Evolutionary conservation across 2,113 vertebrate genomes (phyloP).

Genomic region (Danionella cerebrum): DNA sequence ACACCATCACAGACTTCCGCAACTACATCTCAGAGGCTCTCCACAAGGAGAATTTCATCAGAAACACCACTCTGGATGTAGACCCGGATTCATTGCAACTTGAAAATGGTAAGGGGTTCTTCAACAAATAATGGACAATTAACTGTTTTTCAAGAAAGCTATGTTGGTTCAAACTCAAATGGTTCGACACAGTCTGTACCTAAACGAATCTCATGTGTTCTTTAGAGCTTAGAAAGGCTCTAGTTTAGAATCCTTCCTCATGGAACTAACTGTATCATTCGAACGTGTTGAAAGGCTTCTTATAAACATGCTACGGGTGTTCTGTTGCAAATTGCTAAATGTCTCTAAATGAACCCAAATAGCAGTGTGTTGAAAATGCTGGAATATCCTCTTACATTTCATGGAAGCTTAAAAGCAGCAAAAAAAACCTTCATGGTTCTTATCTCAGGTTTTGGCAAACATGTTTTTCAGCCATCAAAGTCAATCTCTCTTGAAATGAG

Average conservation of each 20-base stretch:
- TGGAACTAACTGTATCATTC: too few relatives aligned
- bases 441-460: slow-evolving; percentile 12
- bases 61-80: slow-evolving; percentile 66
- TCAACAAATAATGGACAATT: background rate
- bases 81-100: slow-evolving; percentile 65
- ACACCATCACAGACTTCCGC: slow-evolving; percentile 82
- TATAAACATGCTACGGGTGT: slow-evolving; percentile 4
- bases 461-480: background rate
- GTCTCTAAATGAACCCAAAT: background rate
- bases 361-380: background rate
- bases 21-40: slow-evolving; percentile 82
- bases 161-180: too few relatives aligned
- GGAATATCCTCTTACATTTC: background rate
- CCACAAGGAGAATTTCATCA: slow-evolving; percentile 71
- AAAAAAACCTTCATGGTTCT: background rate
- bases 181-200: too few relatives aligned
- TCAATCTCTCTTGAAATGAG: background rate
- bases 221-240: too few relatives aligned
- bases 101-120: slow-evolving; percentile 64
- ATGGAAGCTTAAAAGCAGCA: background rate
- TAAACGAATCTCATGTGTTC: too few relatives aligned
- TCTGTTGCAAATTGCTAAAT: background rate
- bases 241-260: too few relatives aligned
- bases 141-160: too few relatives aligned
- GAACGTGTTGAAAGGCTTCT: too few relatives aligned